These are phyloP conservation scores for Dreissena rostriformis DNA, from an alignment of 1,140 invertebrate species.

Conservation along the genomic window DNA sequence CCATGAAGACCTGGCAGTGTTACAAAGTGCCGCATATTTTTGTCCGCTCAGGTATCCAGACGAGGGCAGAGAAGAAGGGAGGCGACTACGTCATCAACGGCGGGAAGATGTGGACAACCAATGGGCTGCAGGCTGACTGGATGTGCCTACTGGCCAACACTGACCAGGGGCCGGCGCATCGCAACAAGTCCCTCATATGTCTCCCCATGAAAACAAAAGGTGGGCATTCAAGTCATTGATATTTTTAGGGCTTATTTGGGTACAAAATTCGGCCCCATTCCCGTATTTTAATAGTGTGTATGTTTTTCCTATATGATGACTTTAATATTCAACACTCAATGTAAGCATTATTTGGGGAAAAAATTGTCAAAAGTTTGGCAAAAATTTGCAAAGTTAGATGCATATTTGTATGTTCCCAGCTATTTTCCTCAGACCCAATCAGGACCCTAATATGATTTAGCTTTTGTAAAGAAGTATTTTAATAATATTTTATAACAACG, in stretches of 20 bases:
- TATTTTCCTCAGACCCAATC: neutral
- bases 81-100: conserved; percentile 85
- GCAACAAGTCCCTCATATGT: conserved; percentile 85
- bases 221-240: neutral
- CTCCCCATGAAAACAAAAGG: conserved; percentile 82
- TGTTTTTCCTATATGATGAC: too few relatives aligned
- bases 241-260: neutral
- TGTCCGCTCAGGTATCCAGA: conserved; percentile 78
- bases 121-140: conserved; percentile 85
- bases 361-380: neutral
- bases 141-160: conserved; percentile 86
- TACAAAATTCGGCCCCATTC: neutral
- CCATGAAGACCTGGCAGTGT: too few relatives aligned
- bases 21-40: too few relatives aligned
- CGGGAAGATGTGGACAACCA: conserved; percentile 85
- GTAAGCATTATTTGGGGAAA: too few relatives aligned
- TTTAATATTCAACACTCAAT: too few relatives aligned
- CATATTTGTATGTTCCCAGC: neutral
- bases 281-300: too few relatives aligned
- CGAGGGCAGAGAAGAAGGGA: conserved; percentile 81
- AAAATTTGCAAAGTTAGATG: neutral
- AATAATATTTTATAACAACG: neutral
- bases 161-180: conserved; percentile 79
- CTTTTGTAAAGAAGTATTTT: neutral
- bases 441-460: neutral